Conservation (phyloP, 1,140 invertebrate species). For the Drosophila orosa region DNA sequence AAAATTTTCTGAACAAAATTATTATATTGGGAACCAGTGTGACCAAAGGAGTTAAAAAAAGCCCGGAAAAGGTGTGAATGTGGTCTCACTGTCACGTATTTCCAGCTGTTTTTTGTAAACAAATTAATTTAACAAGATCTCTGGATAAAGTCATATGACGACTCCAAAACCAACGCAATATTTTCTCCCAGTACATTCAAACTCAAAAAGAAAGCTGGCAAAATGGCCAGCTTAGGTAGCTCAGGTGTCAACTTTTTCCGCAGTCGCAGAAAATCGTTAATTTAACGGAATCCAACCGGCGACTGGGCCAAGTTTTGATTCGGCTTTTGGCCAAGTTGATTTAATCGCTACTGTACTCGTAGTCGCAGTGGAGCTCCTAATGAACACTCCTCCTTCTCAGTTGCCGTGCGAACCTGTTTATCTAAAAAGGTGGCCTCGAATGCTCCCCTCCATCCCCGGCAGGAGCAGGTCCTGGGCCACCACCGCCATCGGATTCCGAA, state of each 20-base stretch:
- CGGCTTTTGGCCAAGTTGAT: constrained; percentile 31
- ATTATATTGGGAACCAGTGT: no score
- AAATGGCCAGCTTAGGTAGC: constrained; percentile 6
- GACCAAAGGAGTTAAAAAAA: no score
- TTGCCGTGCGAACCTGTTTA: constrained; percentile 20
- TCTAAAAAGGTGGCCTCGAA: constrained; percentile 29
- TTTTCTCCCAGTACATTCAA: not conserved
- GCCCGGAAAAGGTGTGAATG: no score
- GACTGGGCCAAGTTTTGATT: constrained; percentile 20
- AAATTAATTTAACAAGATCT: no score
- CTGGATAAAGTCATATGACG: not conserved
- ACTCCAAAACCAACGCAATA: fast-evolving
- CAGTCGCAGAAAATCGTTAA: constrained; percentile 30
- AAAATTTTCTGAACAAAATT: no score
- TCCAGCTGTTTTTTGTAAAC: no score
- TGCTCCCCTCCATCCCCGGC: not conserved
- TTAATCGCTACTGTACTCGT: constrained; percentile 31
- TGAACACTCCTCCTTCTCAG: constrained; percentile 11
- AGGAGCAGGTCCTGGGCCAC: not conserved
- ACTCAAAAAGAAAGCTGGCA: constrained; percentile 1
- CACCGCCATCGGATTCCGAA: not conserved
- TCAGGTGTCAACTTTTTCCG: constrained; percentile 50
- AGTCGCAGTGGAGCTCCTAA: constrained; percentile 9
- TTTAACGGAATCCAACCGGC: constrained; percentile 8
- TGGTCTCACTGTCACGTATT: no score